Evolutionary conservation across 2,113 vertebrate species (phyloP), one percentile per base, ranked within the genome.

Genomic region (Strix aluco): DNA sequence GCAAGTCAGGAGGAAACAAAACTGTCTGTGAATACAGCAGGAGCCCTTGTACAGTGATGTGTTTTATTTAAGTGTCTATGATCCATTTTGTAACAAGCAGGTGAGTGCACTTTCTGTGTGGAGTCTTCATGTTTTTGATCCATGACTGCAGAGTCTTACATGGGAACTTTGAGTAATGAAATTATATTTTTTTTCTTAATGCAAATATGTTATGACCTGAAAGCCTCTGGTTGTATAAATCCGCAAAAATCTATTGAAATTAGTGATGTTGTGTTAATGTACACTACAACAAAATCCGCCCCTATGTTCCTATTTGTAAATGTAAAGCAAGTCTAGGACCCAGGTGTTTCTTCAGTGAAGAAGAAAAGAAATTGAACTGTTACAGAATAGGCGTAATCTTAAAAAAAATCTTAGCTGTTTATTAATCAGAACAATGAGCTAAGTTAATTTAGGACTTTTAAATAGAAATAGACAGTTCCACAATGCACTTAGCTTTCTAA

Each of bases 51-150:
- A 21, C 73, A 80, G 29, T 59, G 54, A n/a, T 85, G 78, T 91
- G 84, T 92, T 95, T 92, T 80, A 85, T 80, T 89, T 92, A 87
- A 91, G 73, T 95, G 66, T 85, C 81, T 95, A 1, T 87, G 72
- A 47, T 75, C 47, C 52, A 1, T 93, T 93, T 75, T 88, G 74
- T 95, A 84, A 95, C 57, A 61, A 95, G 63, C 89, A 97, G 97
- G 97, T 98, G 95, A 97, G 97, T 98, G 90, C 25, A 29, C 52
- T 95, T 94, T 89, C 32, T 66, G 1, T 95, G 62, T 90, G 67
- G 61, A 95, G 77, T 73, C 67, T 83, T 91, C 38, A 29, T 81
- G 46, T 5, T 92, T 96, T 85, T 63, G 59, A 81, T 70, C 78
- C 77, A 16, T 58, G 40, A n/a, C 36, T 57, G 59, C 72, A 6